Conservation (phyloP, 2,113 vertebrate species). For the Neogobius melanostomus region DNA sequence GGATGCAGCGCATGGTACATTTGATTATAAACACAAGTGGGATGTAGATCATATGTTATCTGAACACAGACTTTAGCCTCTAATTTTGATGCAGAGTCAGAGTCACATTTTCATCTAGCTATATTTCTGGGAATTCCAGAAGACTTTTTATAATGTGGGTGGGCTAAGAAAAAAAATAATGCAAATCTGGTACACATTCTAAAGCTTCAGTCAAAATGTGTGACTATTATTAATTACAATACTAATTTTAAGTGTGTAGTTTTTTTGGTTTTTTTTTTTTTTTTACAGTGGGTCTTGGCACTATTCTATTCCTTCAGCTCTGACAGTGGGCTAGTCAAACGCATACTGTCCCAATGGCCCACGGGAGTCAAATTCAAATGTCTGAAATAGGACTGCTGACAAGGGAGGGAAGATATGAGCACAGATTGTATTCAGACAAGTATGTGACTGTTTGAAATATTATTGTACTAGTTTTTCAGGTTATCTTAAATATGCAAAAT, state of each 20-base stretch:
- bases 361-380: constrained; percentile 20
- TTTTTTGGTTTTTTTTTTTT: too few relatives aligned
- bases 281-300: not conserved
- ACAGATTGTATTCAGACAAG: not conserved
- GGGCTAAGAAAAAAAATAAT: not conserved
- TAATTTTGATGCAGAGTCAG: too few relatives aligned
- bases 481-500: not conserved
- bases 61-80: too few relatives aligned
- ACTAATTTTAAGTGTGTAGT: too few relatives aligned
- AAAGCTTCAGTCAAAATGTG: too few relatives aligned
- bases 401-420: not conserved
- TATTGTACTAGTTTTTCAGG: not conserved
- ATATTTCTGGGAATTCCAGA: not conserved
- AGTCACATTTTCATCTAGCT: not conserved
- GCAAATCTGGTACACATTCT: too few relatives aligned
- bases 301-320: not conserved
- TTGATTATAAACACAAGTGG: not conserved
- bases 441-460: not conserved
- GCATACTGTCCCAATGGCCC: not conserved
- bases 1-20: not conserved
- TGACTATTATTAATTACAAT: too few relatives aligned
- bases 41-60: not conserved
- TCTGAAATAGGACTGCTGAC: constrained; percentile 45
- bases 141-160: not conserved
- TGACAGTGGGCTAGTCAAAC: not conserved